phyloP scores from a whole-genome alignment of 2,797 vertebrate genomes.

The Sebastes melanostomus region DNA sequence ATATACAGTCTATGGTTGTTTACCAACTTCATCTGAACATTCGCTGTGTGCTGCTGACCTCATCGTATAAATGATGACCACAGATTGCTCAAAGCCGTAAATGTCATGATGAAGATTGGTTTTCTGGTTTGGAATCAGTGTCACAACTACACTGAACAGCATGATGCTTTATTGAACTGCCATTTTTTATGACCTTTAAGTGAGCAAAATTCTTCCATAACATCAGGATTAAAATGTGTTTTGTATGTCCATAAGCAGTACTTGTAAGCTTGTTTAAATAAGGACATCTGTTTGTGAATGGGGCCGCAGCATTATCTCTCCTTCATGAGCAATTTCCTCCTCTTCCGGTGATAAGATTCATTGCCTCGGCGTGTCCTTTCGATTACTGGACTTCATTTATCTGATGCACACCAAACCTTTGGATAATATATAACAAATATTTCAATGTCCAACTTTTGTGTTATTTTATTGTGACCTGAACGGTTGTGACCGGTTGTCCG shows the following conservation, averaged over 20 bases:
- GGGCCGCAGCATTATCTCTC: conserved; percentile 49
- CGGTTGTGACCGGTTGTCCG: conserved; percentile 7
- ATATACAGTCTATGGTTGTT: background rate
- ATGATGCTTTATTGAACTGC: conserved; percentile 2
- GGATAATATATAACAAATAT: conserved; percentile 21
- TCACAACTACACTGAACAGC: conserved; percentile 15
- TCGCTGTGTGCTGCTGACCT: conserved; percentile 36
- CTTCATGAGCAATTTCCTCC: conserved; percentile 75
- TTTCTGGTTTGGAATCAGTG: conserved; percentile 32
- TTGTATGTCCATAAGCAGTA: conserved; percentile 3
- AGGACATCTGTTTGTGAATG: conserved; percentile 54
- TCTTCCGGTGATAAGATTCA: conserved; percentile 77
- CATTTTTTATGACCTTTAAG: background rate
- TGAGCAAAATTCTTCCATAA: conserved; percentile 4
- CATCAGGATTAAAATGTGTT: conserved; percentile 17
- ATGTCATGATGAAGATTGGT: conserved; percentile 31
- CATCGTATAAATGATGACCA: conserved; percentile 48
- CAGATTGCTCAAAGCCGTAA: conserved; percentile 46
- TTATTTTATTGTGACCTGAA: conserved; percentile 33
- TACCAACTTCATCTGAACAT: conserved; percentile 49
- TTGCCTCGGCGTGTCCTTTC: conserved; percentile 53
- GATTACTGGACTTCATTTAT: conserved; percentile 61
- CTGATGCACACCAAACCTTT: conserved; percentile 56
- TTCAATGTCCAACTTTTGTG: background rate
- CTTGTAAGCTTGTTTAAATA: conserved; percentile 42